phyloP scores from a whole-genome alignment of 2,113 vertebrate species.

The Bujurquina vittata region DNA sequence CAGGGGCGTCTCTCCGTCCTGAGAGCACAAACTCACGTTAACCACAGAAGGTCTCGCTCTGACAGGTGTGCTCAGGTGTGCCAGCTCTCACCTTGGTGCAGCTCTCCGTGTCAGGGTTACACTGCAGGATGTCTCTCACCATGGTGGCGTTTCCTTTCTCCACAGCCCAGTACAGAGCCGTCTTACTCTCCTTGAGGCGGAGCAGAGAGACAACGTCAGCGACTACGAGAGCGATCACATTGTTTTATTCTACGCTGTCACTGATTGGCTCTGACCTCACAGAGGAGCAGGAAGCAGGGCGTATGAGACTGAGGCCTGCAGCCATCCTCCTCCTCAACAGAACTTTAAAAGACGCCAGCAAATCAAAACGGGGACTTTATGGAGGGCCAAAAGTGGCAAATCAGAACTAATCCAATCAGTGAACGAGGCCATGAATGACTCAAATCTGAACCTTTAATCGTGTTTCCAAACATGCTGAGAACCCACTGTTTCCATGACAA shows the following conservation, averaged over 20 bases:
- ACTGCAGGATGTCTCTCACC: constrained; percentile 97
- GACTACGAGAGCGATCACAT: not conserved
- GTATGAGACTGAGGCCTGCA: not conserved
- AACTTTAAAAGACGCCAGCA: not conserved
- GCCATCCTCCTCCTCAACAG: not conserved
- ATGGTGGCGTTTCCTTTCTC: constrained; percentile 97
- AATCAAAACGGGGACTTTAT: not conserved
- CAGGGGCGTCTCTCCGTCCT: constrained; percentile 95
- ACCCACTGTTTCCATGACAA: not conserved
- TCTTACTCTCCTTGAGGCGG: constrained; percentile 90
- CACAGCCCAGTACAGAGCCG: constrained; percentile 96
- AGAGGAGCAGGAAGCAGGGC: not conserved
- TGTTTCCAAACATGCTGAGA: not conserved
- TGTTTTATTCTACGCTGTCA: not conserved
- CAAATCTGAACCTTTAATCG: not conserved
- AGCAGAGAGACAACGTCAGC: not conserved
- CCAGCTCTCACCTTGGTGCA: constrained; percentile 88
- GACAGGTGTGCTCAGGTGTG: constrained; percentile 1
- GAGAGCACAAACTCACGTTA: constrained; percentile 1
- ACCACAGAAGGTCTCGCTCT: not conserved
- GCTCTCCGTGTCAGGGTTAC: constrained; percentile 96
- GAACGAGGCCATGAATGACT: too few relatives aligned
- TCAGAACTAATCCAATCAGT: not conserved
- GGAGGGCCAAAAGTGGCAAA: not conserved
- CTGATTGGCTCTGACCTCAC: not conserved